Conservation (phyloP, 1,140 invertebrate species). For the Lordiphosa stackelbergi region DNA sequence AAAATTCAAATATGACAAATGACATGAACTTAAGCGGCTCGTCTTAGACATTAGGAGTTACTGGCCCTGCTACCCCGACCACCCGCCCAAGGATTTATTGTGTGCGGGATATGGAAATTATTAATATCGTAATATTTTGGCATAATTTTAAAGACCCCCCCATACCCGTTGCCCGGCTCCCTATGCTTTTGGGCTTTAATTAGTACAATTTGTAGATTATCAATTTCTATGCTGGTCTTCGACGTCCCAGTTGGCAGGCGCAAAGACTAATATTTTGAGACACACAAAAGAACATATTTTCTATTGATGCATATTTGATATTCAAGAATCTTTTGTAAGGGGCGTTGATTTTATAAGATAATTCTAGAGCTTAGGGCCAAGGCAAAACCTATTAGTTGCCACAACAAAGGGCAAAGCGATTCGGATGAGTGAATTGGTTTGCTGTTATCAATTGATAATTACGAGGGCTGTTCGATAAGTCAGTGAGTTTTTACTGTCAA, state of each 20-base stretch:
- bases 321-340: constrained; percentile 2
- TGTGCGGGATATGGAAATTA: constrained; percentile 65
- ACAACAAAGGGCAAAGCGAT: not conserved
- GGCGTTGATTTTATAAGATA: constrained; percentile 18
- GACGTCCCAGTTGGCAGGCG: constrained; percentile 11
- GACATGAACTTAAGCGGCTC: constrained; percentile 72
- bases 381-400: not conserved
- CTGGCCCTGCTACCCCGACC: constrained; percentile 1
- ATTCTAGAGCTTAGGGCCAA: not conserved
- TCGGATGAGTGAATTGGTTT: not conserved
- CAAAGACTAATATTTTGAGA: constrained; percentile 50
- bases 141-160: constrained; percentile 43
- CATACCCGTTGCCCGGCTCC: not conserved
- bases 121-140: constrained; percentile 71
- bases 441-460: not conserved
- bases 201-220: constrained; percentile 71
- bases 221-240: constrained; percentile 53
- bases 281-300: constrained; percentile 9
- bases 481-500: too few relatives aligned
- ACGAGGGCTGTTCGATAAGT: too few relatives aligned
- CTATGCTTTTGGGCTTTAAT: constrained; percentile 45
- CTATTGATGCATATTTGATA: constrained; percentile 49
- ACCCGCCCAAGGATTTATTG: constrained; percentile 55
- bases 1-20: constrained; percentile 76
- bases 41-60: not conserved